A percentile compares a stretch with the other conserved stretches of the same genome.
phyloP scores from a whole-genome alignment of 2,888 invertebrate species.

The Malthinus seriepunctatus region DNA sequence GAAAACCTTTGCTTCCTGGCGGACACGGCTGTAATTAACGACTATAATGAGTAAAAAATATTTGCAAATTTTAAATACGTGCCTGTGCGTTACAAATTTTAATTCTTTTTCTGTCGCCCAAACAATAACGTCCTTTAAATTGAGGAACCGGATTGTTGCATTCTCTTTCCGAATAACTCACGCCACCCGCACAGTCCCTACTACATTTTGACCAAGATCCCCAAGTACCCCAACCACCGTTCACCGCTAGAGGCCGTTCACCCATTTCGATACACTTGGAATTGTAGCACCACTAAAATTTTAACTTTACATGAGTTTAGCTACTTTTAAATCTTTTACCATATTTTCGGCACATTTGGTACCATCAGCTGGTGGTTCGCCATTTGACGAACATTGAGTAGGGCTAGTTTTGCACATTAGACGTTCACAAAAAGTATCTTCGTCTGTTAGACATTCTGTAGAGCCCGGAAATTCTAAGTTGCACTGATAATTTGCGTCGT shows the following conservation, averaged over 20 bases:
- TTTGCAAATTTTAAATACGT: too few species aligned
- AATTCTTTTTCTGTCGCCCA: conserved; percentile 64
- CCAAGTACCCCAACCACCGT: conserved; percentile 72
- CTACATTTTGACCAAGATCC: conserved; percentile 63
- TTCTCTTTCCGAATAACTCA: conserved; percentile 60
- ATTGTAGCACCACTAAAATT: conserved; percentile 66
- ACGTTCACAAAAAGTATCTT: conserved; percentile 54
- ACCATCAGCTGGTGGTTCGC: conserved; percentile 66
- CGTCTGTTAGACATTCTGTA: conserved; percentile 42
- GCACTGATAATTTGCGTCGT: conserved; percentile 68
- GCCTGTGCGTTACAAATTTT: too few species aligned
- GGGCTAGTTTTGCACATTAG: conserved; percentile 58
- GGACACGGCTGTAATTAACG: conserved; percentile 50
- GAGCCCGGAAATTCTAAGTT: conserved; percentile 50
- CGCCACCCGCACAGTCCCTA: conserved; percentile 67
- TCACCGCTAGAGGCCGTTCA: conserved; percentile 62
- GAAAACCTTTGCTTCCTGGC: conserved; percentile 51
- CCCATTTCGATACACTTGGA: conserved; percentile 66
- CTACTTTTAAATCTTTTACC: conserved; percentile 48
- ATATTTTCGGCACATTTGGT: conserved; percentile 67
- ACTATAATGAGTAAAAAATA: neutral
- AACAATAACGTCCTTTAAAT: conserved; percentile 66
- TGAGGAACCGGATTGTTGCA: conserved; percentile 67
- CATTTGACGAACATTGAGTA: conserved; percentile 56
- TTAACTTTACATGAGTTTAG: neutral